These are phyloP conservation scores for Corydoras maculifer DNA, from an alignment of 2,113 vertebrate species.

Conservation along the genomic window DNA sequence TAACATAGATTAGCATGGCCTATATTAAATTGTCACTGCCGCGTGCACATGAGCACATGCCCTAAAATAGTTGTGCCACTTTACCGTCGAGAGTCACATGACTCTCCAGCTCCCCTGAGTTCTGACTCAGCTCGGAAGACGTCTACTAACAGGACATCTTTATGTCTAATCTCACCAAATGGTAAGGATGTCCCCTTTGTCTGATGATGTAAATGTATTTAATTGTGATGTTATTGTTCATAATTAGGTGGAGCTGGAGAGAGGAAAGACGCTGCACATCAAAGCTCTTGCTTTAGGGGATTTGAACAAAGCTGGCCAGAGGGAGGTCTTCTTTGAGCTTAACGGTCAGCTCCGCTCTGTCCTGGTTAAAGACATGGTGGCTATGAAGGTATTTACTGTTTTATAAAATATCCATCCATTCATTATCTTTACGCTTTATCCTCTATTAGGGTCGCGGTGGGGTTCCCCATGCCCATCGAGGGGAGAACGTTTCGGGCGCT, in stretches of 20 bases:
- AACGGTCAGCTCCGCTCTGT: constrained; percentile 87
- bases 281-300: constrained; percentile 86
- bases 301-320: constrained; percentile 82
- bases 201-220: neutral
- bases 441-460: no score
- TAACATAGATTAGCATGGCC: constrained; percentile 38
- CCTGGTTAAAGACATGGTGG: constrained; percentile 82
- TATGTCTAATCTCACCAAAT: neutral
- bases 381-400: constrained; percentile 77
- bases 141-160: constrained; percentile 1
- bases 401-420: neutral
- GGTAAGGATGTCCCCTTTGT: neutral
- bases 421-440: no score
- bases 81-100: constrained; percentile 12
- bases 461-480: no score
- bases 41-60: neutral
- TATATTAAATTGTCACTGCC: constrained; percentile 40
- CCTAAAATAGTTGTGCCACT: constrained; percentile 30
- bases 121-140: constrained; percentile 7
- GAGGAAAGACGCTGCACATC: constrained; percentile 87
- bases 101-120: neutral
- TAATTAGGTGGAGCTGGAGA: constrained; percentile 82
- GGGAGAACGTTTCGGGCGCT: no score
- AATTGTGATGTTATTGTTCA: neutral
- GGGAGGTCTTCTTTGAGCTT: constrained; percentile 91